phyloP scores from a whole-genome alignment of 1,140 invertebrate species.

The Megathymus violae region DNA sequence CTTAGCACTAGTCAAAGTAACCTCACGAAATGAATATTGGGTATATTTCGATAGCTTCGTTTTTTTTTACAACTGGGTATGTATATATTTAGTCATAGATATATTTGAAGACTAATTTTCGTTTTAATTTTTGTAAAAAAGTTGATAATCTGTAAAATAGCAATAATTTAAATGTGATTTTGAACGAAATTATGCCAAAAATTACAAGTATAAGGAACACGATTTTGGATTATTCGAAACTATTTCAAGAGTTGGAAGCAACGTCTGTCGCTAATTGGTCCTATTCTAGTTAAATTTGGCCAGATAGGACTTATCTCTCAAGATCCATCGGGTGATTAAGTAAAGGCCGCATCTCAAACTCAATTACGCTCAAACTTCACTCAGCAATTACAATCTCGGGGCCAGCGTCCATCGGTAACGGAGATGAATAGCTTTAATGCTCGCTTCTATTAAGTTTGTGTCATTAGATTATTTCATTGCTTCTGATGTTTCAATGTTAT shows the following conservation, averaged over 20 bases:
- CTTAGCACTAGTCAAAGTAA: too few species aligned
- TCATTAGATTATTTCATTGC: conserved; percentile 26
- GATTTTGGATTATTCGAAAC: conserved; percentile 16
- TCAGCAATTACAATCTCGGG: conserved; percentile 53
- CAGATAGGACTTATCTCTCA: conserved; percentile 52
- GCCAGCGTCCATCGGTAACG: conserved; percentile 11
- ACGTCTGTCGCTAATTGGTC: conserved; percentile 49
- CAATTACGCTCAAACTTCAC: conserved; percentile 55
- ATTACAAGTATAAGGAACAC: conserved; percentile 21
- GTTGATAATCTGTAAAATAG: too few species aligned
- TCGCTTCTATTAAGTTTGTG: conserved; percentile 23
- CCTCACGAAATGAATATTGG: too few species aligned
- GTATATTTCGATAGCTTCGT: too few species aligned
- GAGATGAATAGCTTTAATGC: conserved; percentile 27
- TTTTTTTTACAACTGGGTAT: too few species aligned
- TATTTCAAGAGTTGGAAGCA: conserved; percentile 30
- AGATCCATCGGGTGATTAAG: conserved; percentile 60
- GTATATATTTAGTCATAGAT: too few species aligned
- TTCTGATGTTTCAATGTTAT: conserved; percentile 14
- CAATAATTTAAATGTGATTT: too few species aligned
- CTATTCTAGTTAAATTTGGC: conserved; percentile 49
- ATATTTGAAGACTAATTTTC: too few species aligned
- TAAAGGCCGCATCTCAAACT: conserved; percentile 48
- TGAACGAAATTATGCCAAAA: conserved; percentile 8
- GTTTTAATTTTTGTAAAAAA: too few species aligned